These are phyloP conservation scores for Palythoa caribaeorum DNA, from an alignment of 92 coral and sea anemone species.

Conservation along the genomic window DNA sequence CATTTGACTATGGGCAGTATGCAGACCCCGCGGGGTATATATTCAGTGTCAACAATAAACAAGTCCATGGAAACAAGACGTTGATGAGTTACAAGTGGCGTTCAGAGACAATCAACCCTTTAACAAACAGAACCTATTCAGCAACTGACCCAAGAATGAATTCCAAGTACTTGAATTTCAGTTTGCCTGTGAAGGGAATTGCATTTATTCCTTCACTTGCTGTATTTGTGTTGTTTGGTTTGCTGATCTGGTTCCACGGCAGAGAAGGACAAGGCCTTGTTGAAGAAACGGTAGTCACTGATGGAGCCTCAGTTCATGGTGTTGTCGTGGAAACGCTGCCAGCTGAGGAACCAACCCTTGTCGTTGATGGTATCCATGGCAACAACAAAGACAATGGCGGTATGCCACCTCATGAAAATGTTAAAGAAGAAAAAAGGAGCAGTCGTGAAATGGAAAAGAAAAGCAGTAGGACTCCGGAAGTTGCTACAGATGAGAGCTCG, in stretches of 20 bases:
- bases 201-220: constrained; percentile 93
- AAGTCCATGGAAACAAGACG: constrained; percentile 84
- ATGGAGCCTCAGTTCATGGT: constrained; percentile 77
- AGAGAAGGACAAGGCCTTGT: constrained; percentile 79
- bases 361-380: constrained; percentile 32
- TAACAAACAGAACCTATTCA: constrained; percentile 70
- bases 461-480: neutral
- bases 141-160: constrained; percentile 87
- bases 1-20: constrained; percentile 93
- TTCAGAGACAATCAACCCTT: constrained; percentile 65
- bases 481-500: constrained; percentile 15
- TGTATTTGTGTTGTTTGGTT: constrained; percentile 84
- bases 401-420: neutral
- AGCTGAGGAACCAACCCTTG: constrained; percentile 30
- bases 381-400: neutral
- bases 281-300: constrained; percentile 64
- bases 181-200: constrained; percentile 78
- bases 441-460: neutral
- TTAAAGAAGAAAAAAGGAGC: neutral
- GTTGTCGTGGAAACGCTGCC: constrained; percentile 75
- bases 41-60: constrained; percentile 69
- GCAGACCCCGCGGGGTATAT: constrained; percentile 78
- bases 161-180: constrained; percentile 80
- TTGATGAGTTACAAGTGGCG: constrained; percentile 88
- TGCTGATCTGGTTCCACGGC: constrained; percentile 91